Evolutionary conservation across 2,797 vertebrate genomes (phyloP), one percentile per base, ranked within the genome.

Genomic region (Acomys russatus): DNA sequence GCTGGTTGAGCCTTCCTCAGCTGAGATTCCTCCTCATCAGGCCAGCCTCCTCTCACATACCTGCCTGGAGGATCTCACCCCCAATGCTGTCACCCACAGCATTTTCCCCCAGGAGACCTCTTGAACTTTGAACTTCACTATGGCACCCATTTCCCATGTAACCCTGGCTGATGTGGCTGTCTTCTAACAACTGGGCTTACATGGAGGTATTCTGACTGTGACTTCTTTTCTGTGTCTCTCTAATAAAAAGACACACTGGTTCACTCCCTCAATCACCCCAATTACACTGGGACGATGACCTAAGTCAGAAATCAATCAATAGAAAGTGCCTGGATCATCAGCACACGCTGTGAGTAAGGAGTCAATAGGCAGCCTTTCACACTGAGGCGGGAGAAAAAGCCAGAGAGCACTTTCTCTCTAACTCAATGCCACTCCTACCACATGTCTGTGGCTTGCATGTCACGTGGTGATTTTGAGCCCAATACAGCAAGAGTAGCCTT

Each of bases 401-500:
- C 9, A 4, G 17, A 5, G 73, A 59, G 12, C 9, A 6, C 22
- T 44, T 35, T 64, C 64, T 17, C 33, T 64, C 28, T 2, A 20
- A 6, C 0, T 28, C 28, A 5, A 38, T 11, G 0, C 18, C 68
- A 4, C 8, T 22, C 44, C 38, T 44, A 44, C 23, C 23, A 28
- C 5, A 2, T 0, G 3, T 3, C 91, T 11, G 4, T 9, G 17
- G 5, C 74, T 7, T 1, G 15, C 8, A 1, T 2, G 11, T 18
- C 18, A 38, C n/a, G 1, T 6, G 7, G 33, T 8, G 49, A 1
- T 2, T 63, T 22, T 14, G 74, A 73, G 25, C 28, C 86, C 70
- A 6, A 2, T 0, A 79, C 17, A 1, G 56, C 18, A 7, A 2
- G 18, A 54, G 63, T 0, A 10, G 9, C 25, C 18, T 49, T 71